Conservation (phyloP, 2,113 vertebrate genomes). For the Garra rufa region DNA sequence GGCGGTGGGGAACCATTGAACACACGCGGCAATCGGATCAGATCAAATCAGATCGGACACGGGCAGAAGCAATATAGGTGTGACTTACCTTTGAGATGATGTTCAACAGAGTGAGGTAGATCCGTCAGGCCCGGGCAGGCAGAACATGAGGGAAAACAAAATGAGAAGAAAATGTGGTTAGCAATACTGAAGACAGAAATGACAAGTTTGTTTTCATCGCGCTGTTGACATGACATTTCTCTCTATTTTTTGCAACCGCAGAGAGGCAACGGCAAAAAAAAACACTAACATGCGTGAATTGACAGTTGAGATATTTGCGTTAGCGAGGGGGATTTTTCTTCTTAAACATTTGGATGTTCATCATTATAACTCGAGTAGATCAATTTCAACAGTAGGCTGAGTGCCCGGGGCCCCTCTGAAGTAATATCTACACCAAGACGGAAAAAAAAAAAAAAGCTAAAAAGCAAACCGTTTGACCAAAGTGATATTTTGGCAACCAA, state of each 20-base stretch:
- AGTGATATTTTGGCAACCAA: conserved; percentile 27
- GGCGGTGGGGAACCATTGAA: background rate
- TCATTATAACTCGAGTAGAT: conserved; percentile 26
- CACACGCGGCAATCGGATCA: conserved; percentile 16
- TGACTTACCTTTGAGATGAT: conserved; percentile 63
- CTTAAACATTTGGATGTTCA: conserved; percentile 20
- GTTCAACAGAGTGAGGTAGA: conserved; percentile 40
- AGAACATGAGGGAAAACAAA: conserved; percentile 58
- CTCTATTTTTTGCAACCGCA: background rate
- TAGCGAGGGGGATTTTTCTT: conserved; percentile 12
- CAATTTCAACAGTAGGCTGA: background rate
- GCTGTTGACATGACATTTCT: conserved; percentile 22
- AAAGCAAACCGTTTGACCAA: background rate
- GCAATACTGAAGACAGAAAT: conserved; percentile 30
- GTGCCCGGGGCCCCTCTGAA: background rate
- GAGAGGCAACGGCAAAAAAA: background rate
- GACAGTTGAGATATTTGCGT: conserved; percentile 25
- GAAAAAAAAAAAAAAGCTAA: background rate
- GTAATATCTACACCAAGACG: background rate
- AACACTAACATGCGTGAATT: background rate
- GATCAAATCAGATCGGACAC: conserved; percentile 27
- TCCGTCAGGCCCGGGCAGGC: conserved; percentile 43
- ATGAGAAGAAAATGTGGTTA: conserved; percentile 50
- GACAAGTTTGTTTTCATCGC: conserved; percentile 13
- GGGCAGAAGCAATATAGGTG: conserved; percentile 48